phyloP scores from a whole-genome alignment of 2,888 invertebrate species.

The Hofmannophila pseudospretella region DNA sequence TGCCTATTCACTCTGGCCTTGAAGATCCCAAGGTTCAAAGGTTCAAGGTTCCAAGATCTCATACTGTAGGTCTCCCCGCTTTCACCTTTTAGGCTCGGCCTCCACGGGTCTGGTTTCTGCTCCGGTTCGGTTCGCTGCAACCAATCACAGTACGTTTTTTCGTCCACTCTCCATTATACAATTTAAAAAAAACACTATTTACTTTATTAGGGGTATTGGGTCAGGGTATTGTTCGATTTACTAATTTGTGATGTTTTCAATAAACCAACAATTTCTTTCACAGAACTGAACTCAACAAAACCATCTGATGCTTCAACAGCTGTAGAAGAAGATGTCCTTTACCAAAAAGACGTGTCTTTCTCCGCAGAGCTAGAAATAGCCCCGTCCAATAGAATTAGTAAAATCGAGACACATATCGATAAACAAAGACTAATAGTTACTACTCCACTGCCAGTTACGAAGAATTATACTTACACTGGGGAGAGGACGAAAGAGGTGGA shows the following conservation, averaged over 20 bases:
- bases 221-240: no score
- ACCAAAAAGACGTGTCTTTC: conserved; percentile 88
- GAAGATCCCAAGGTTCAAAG: no score
- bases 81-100: no score
- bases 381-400: conserved; percentile 69
- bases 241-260: no score
- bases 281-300: conserved; percentile 79
- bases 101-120: no score
- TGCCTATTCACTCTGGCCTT: no score
- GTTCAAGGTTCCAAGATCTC: no score
- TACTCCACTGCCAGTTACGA: conserved; percentile 20
- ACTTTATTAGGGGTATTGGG: not conserved
- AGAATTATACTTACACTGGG: conserved; percentile 56
- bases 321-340: conserved; percentile 83
- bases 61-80: no score
- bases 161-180: not conserved
- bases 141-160: not conserved
- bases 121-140: no score
- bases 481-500: conserved; percentile 59
- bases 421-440: conserved; percentile 41
- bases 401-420: conserved; percentile 52
- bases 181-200: no score
- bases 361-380: conserved; percentile 83
- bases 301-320: conserved; percentile 72
- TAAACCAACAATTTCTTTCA: not conserved